Base-by-base conservation (phyloP, 2,113 vertebrate genomes). In the Amblyopsis rosae region DNA sequence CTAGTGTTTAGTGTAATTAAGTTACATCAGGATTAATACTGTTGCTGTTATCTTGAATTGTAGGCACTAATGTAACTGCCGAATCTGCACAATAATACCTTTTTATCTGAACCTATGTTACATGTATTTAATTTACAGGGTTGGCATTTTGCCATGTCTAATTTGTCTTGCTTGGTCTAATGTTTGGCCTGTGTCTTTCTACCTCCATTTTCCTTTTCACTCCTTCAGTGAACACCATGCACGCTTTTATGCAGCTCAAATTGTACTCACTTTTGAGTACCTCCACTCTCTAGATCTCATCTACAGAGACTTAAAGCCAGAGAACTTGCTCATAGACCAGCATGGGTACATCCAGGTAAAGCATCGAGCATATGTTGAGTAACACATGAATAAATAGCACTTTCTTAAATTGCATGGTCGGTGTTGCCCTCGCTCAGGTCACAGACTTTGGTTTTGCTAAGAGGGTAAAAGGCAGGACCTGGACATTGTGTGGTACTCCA, bases 381-480 rank as follows among this genome's bases (percentile, higher is more conserved):
- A 59, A 13, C 8, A 12, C 9, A 19, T 19, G 54, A 56, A 17
- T 1, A 16, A 53, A 15, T 12, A 12, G 12, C 50, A 53, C n/a
- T 15, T n/a, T 12, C 12, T 12, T 53, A 12, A 7, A 13, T 32
- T 62, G 56, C 64, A 6, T 41, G 35, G 4, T 2, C 33, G 0
- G 7, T 69, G 1, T 58, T 76, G 35, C 53, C 72, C 41, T 65
- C 0, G 19, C 56, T 62, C 80, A 99, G 98, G 98, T 99, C 82
- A 99, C 98, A 90, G 98, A 99, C 88, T 99, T 99, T 53, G 98
- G 98, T 55, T 99, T 99, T 92, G 98, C 98, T 87, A 99, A 99
- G 92, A 95, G 95, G 93, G 98, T 99, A 91, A 99, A 98, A 93
- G 97, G 98, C 77, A 95, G 98, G 90, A 99, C 98, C 81, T 99